Percentiles rank a stretch among this genome's conserved stretches.
Evolutionary conservation across 2,888 invertebrate genomes (phyloP).

Genomic region (Aphelenchoides bicaudatus): DNA sequence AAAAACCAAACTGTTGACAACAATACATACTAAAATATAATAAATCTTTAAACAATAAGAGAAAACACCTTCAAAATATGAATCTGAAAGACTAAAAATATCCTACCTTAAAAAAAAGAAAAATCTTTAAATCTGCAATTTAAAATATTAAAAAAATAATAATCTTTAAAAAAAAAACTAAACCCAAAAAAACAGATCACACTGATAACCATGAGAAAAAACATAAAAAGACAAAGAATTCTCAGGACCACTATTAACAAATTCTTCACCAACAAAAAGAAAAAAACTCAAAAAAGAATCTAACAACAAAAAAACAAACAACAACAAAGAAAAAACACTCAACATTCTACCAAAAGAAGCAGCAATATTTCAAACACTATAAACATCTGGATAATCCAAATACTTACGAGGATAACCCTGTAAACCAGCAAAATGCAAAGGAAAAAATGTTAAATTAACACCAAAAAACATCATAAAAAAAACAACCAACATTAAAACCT

Average conservation of each 20-base stretch:
- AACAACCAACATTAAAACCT: neutral
- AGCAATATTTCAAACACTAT: constrained; percentile 70
- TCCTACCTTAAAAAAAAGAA: constrained; percentile 43
- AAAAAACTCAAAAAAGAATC: constrained; percentile 23
- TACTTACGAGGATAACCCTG: constrained; percentile 18
- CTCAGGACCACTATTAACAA: constrained; percentile 42
- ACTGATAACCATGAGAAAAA: constrained; percentile 45
- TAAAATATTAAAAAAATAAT: constrained; percentile 43
- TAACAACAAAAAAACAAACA: constrained; percentile 7
- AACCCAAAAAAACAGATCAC: constrained; percentile 43
- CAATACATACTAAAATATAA: constrained; percentile 46
- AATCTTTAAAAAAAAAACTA: constrained; percentile 23
- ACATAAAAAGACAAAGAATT: constrained; percentile 38
- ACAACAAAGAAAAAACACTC: constrained; percentile 62
- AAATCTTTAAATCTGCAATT: constrained; percentile 47
- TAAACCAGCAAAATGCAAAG: constrained; percentile 16
- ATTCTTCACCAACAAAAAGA: constrained; percentile 65
- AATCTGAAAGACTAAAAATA: constrained; percentile 31
- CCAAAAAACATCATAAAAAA: constrained; percentile 15
- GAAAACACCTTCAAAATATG: constrained; percentile 24
- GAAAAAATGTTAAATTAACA: constrained; percentile 13
- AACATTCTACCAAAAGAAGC: constrained; percentile 71
- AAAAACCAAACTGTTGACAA: constrained; percentile 42
- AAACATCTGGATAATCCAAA: constrained; percentile 2
- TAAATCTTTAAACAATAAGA: constrained; percentile 45